Percentiles rank a stretch among this genome's conserved stretches.
Evolutionary conservation across 2,113 vertebrate species (phyloP).

Genomic region (Boulengeromyrus knoepffleri): DNA sequence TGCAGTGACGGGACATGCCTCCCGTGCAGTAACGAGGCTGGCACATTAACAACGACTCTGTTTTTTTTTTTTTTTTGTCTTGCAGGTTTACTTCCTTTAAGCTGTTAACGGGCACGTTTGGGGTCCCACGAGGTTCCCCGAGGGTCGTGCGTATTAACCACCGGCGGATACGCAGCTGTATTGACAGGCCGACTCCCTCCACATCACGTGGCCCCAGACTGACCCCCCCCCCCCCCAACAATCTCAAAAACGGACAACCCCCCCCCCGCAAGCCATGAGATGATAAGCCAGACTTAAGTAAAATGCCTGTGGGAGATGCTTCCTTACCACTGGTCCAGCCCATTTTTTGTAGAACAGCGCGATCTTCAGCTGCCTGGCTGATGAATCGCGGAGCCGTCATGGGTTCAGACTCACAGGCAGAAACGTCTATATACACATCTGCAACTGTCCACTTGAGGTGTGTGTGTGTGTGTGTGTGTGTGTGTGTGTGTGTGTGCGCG

Average conservation of each 20-base stretch:
- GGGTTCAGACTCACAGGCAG: constrained; percentile 20
- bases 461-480: neutral
- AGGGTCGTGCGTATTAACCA: constrained; percentile 24
- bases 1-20: constrained; percentile 13
- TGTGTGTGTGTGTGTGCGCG: neutral
- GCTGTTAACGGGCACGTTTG: neutral
- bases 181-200: constrained; percentile 40
- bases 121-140: neutral
- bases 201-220: constrained; percentile 40
- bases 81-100: constrained; percentile 6
- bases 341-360: constrained; percentile 22
- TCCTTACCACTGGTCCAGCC: constrained; percentile 51
- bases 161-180: constrained; percentile 27
- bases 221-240: neutral
- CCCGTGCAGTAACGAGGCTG: neutral
- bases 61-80: neutral
- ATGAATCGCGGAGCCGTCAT: neutral
- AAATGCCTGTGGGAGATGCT: constrained; percentile 19
- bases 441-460: neutral
- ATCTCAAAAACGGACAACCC: neutral
- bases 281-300: neutral
- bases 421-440: constrained; percentile 44
- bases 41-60: neutral
- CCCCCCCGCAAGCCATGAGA: neutral
- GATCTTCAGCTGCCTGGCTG: neutral